Evolutionary conservation across 2,888 invertebrate species (phyloP), one percentile per base, ranked within the genome.

Genomic region (Beris morrisii): DNA sequence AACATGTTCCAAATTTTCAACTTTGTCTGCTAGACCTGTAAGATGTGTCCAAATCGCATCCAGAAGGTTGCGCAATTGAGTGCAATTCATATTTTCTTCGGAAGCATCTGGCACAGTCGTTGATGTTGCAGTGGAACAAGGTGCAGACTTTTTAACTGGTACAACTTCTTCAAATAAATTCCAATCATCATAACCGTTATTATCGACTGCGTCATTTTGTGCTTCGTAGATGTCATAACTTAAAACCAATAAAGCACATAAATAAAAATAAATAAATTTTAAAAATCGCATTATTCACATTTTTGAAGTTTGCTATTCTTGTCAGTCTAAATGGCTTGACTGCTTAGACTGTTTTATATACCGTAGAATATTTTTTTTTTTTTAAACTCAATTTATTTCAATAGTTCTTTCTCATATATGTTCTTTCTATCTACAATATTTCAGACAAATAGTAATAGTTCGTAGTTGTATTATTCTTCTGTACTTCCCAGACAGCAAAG

Each of bases 211-310:
- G 31, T 11, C 15, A 32, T 61, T 4, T 22, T 61, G 4, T 5
- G 48, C 61, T 12, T 61, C 50, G 32, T 61, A 12, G n/a, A 53
- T 44, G 43, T 44, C 15, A 28, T 63, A 44, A 4, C 13, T 44
- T 53, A 28, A 53, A 30, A 44, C 30, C 7, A n/a, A 55, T 4
- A 31, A 54, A 48, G 31, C 46, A 46, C 46, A 53, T 12, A 43
- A 45, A 50, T 46, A 55, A 64, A 46, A 64, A 46, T 46, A 55
- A 55, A 55, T 48, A 54, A 46, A 64, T 53, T 22, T 7, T 15
- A n/a, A 15, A 54, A 46, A 45, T 48, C n/a, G 31, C 64, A 64
- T 50, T 13, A 53, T 63, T 63, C 13, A 58, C 52, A 61, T 61
- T 13, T 50, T 50, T 50, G 59, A 59, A 59, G 13, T 48, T 30